Conservation (phyloP, 2,113 vertebrate genomes). For the Calyptomena viridis region DNA sequence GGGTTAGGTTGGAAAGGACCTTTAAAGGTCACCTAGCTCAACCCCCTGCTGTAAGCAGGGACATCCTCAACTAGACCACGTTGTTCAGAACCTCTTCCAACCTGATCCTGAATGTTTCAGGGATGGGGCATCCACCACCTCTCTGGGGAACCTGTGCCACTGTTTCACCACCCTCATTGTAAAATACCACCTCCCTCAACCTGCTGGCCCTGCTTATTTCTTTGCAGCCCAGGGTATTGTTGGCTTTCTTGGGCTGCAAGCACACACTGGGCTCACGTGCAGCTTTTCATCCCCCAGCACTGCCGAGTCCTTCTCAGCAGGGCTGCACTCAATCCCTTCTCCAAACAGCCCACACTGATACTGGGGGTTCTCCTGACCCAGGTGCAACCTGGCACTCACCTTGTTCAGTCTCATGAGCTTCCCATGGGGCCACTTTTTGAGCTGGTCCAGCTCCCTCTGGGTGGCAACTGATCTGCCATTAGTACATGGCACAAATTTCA, state of each 20-base stretch:
- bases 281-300: not conserved
- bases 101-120: too few relatives aligned
- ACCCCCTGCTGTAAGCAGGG: not conserved
- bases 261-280: not conserved
- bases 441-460: not conserved
- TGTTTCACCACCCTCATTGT: not conserved
- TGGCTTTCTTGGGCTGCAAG: not conserved
- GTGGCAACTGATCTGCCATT: not conserved
- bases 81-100: not conserved
- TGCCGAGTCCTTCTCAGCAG: not conserved
- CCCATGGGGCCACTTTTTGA: not conserved
- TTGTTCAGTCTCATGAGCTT: not conserved
- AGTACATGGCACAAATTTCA: not conserved
- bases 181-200: not conserved
- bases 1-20: not conserved
- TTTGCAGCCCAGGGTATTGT: not conserved
- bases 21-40: not conserved
- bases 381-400: not conserved
- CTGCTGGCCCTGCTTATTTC: not conserved
- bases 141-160: not conserved
- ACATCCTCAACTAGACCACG: not conserved
- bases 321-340: not conserved
- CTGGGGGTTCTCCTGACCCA: not conserved
- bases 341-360: not conserved
- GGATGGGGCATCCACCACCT: too few relatives aligned